Conservation (phyloP, 2,888 invertebrate genomes). For the Apamea epomidion region DNA sequence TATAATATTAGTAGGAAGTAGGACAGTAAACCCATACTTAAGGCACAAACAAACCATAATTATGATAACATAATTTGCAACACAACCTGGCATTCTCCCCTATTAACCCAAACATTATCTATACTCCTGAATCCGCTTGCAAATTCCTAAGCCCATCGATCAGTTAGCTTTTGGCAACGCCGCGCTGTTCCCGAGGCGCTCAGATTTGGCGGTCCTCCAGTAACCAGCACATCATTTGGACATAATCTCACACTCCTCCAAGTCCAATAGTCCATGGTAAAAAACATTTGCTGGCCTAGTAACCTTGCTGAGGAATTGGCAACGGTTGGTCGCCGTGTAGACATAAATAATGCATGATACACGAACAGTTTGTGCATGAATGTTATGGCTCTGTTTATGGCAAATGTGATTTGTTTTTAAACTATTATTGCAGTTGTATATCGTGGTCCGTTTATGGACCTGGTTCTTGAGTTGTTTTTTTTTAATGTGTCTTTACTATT, state of each 20-base stretch:
- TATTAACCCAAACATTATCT: conserved; percentile 58
- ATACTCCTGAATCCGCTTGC: conserved; percentile 68
- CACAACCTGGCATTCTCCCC: conserved; percentile 27
- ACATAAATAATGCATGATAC: conserved; percentile 59
- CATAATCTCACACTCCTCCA: conserved; percentile 74
- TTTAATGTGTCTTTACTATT: background rate
- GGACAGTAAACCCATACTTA: too few species aligned
- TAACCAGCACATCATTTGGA: conserved; percentile 74
- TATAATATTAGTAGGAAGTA: too few species aligned
- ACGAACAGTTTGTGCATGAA: conserved; percentile 39
- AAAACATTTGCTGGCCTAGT: conserved; percentile 70
- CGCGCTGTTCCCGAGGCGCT: conserved; percentile 73
- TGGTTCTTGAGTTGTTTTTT: background rate
- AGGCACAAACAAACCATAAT: background rate
- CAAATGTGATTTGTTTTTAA: conserved; percentile 50
- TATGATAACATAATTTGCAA: conserved; percentile 1
- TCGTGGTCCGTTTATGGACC: background rate
- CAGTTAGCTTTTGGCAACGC: conserved; percentile 78
- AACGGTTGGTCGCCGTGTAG: conserved; percentile 31
- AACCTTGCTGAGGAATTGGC: conserved; percentile 64
- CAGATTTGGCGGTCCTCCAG: conserved; percentile 76
- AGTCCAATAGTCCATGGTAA: conserved; percentile 72
- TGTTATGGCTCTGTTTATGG: conserved; percentile 48
- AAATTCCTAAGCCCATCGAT: conserved; percentile 78
- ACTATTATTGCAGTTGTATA: conserved; percentile 37